A percentile compares a stretch with the other conserved stretches of the same genome.
These are phyloP conservation scores for Podarcis lilfordi DNA, from an alignment of 2,797 vertebrate genomes.

Conservation along the genomic window DNA sequence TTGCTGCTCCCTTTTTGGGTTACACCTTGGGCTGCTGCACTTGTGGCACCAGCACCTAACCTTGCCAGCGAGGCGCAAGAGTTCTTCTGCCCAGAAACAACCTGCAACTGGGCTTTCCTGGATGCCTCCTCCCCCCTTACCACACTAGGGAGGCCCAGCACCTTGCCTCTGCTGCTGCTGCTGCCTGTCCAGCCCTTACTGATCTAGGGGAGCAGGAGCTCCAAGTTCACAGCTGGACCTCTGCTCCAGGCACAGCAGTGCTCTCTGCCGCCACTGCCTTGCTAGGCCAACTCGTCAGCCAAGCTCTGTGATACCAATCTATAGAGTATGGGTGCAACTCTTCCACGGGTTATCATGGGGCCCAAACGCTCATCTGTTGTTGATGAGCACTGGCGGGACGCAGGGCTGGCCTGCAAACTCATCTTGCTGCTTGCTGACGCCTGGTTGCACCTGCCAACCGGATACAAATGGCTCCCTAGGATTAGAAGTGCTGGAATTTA, in stretches of 20 bases:
- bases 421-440: slow-evolving; percentile 1
- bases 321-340: slow-evolving; percentile 33
- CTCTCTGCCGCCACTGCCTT: slow-evolving; percentile 5
- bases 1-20: not conserved
- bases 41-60: not conserved
- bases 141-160: not conserved
- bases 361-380: slow-evolving; percentile 4
- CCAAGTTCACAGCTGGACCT: slow-evolving; percentile 19
- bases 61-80: not conserved
- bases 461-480: not conserved
- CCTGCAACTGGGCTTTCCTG: not conserved
- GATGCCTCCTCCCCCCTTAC: not conserved
- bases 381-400: slow-evolving; percentile 18
- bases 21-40: not conserved
- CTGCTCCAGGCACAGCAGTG: not conserved
- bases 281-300: slow-evolving; percentile 7
- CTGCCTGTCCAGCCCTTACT: slow-evolving; percentile 24
- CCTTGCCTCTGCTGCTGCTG: not conserved
- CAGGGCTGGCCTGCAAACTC: slow-evolving; percentile 26
- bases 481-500: not conserved
- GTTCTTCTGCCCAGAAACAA: not conserved
- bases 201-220: not conserved
- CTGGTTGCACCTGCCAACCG: not conserved
- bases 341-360: not conserved
- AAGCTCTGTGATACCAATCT: slow-evolving; percentile 28